Conservation (phyloP, 2,888 invertebrate genomes). For the Dromius quadrimaculatus region DNA sequence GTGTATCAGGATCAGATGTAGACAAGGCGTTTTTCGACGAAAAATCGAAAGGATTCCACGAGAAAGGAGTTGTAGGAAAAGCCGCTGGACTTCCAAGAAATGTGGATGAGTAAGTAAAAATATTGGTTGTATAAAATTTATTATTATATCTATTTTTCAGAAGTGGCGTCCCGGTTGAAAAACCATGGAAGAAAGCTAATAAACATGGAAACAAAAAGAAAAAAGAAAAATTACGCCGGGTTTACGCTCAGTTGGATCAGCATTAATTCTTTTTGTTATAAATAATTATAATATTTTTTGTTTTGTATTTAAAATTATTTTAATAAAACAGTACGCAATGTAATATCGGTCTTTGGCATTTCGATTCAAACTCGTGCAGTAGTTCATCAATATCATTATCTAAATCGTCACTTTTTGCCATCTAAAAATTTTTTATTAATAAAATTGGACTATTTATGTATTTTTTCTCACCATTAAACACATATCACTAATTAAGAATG, state of each 20-base stretch:
- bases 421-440: slow-evolving; percentile 65
- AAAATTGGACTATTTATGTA: slow-evolving; percentile 54
- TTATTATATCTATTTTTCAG: slow-evolving; percentile 22
- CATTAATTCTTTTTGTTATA: slow-evolving; percentile 67
- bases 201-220: slow-evolving; percentile 91
- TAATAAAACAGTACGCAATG: slow-evolving; percentile 96
- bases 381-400: slow-evolving; percentile 99
- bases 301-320: slow-evolving; percentile 59
- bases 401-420: slow-evolving; percentile 90
- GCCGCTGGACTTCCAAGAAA: slow-evolving; percentile 55
- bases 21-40: slow-evolving; percentile 74
- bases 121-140: slow-evolving; percentile 38
- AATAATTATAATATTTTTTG: slow-evolving; percentile 34
- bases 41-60: slow-evolving; percentile 59
- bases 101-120: slow-evolving; percentile 47
- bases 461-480: slow-evolving; percentile 85
- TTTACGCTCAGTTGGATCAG: slow-evolving; percentile 87
- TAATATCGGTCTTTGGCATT: slow-evolving; percentile 86
- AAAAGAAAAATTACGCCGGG: slow-evolving; percentile 89
- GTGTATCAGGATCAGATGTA: slow-evolving; percentile 69
- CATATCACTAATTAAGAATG: slow-evolving; percentile 97
- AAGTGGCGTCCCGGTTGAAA: slow-evolving; percentile 62
- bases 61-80: slow-evolving; percentile 57
- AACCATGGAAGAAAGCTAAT: slow-evolving; percentile 85
- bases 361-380: slow-evolving; percentile 92